Evolutionary conservation across 2,888 invertebrate species (phyloP), one percentile per base, ranked within the genome.

Genomic region (Myopa testacea): DNA sequence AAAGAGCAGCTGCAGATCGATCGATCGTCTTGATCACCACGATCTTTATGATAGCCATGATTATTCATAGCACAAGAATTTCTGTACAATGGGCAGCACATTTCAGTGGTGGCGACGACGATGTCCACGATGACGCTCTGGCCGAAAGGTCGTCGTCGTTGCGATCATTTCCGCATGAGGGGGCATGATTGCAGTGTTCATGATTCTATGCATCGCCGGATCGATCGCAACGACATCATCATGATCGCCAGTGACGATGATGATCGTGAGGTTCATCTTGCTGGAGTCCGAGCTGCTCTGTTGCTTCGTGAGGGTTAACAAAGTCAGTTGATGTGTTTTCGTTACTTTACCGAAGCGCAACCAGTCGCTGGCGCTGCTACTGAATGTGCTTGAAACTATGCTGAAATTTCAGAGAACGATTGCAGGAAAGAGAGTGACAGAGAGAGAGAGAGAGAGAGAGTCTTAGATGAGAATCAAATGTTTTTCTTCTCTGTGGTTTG

Each of bases 101-200:
- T 50, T 50, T 6, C 50, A 62, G 40, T 40, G 70, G n/a, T 45
- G 34, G 63, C 69, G 60, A 74, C 40, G 26, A 68, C 38, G 69
- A 4, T 69, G 55, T 12, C 75, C 75, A 73, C 67, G 45, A 76
- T 77, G 78, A 79, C 81, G 82, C 81, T 86, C 83, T 84, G 85
- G 85, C 85, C 83, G 84, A 86, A 87, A 86, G 87, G 86, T 87
- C 87, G 84, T 84, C 83, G n/a, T n/a, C n/a, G n/a, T n/a, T n/a
- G 82, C 83, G 86, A 85, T 86, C 87, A 86, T 87, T 87, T 87
- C 87, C 87, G n/a, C n/a, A n/a, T n/a, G n/a, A n/a, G n/a, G n/a
- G n/a, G n/a, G 87, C 87, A 87, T 86, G 86, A 86, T 86, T 85
- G 83, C 84, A 85, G 81, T 82, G 80, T n/a, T n/a, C n/a, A n/a